Evolutionary conservation across 2,113 vertebrate species (phyloP).

Genomic region (Lophochroa leadbeateri): DNA sequence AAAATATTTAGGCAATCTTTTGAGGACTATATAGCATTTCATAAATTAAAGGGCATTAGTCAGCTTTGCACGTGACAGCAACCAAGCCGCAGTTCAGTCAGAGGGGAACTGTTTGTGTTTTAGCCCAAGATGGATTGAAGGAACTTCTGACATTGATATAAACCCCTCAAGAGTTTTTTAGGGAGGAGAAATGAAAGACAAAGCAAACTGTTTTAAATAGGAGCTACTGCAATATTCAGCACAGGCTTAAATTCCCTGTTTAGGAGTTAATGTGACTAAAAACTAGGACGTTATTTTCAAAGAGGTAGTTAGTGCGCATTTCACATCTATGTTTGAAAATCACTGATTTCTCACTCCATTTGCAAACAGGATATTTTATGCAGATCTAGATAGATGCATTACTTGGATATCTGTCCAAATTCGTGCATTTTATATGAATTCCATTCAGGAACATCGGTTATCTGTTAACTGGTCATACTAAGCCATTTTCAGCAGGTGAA

Average conservation of each 20-base stretch:
- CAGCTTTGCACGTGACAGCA: constrained; percentile 21
- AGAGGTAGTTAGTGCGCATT: not conserved
- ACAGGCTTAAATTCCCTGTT: not conserved
- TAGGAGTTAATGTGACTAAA: not conserved
- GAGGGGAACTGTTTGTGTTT: constrained; percentile 33
- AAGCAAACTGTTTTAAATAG: constrained; percentile 9
- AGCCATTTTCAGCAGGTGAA: not conserved
- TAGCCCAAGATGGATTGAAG: constrained; percentile 4
- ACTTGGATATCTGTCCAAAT: not conserved
- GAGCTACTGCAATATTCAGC: not conserved
- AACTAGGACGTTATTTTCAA: not conserved
- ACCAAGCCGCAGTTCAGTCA: not conserved
- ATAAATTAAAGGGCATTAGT: constrained; percentile 52
- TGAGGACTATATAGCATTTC: constrained; percentile 7
- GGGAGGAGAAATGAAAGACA: not conserved
- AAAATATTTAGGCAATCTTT: constrained; percentile 60
- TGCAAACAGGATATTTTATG: not conserved
- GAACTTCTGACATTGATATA: constrained; percentile 29
- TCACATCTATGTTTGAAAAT: not conserved
- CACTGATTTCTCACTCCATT: not conserved
- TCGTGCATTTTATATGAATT: not conserved
- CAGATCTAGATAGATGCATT: not conserved
- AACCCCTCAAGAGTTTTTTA: not conserved
- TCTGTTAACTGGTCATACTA: not conserved
- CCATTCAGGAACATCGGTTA: not conserved